phyloP scores from a whole-genome alignment of 2,113 vertebrate genomes.

The Aldabrachelys gigantea region DNA sequence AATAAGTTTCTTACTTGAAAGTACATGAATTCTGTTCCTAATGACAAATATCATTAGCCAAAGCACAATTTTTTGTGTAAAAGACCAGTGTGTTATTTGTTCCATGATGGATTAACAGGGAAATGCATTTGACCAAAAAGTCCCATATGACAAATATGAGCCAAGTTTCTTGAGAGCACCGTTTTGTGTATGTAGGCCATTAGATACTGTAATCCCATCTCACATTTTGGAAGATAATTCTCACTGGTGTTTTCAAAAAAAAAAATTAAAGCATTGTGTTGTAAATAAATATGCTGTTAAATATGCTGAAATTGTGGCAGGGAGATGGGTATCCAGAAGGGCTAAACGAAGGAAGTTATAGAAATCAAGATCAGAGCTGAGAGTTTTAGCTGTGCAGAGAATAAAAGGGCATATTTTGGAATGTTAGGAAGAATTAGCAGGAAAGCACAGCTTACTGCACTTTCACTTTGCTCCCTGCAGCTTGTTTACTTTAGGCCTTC shows the following conservation, averaged over 20 bases:
- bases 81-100: background rate
- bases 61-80: background rate
- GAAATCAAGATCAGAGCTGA: background rate
- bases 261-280: too few relatives aligned
- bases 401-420: background rate
- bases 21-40: background rate
- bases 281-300: too few relatives aligned
- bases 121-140: background rate
- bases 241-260: background rate
- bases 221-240: background rate
- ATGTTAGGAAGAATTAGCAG: background rate
- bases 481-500: background rate
- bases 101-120: background rate
- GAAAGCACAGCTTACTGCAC: background rate
- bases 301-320: background rate
- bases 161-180: background rate
- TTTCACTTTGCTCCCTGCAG: background rate
- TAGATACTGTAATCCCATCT: background rate
- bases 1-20: background rate
- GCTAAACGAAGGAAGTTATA: background rate
- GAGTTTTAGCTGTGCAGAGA: background rate
- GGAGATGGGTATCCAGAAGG: background rate
- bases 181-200: background rate
- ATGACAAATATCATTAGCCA: background rate
- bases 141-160: background rate